These are phyloP conservation scores for Xyrauchen texanus DNA, from an alignment of 2,113 vertebrate genomes.

Conservation along the genomic window DNA sequence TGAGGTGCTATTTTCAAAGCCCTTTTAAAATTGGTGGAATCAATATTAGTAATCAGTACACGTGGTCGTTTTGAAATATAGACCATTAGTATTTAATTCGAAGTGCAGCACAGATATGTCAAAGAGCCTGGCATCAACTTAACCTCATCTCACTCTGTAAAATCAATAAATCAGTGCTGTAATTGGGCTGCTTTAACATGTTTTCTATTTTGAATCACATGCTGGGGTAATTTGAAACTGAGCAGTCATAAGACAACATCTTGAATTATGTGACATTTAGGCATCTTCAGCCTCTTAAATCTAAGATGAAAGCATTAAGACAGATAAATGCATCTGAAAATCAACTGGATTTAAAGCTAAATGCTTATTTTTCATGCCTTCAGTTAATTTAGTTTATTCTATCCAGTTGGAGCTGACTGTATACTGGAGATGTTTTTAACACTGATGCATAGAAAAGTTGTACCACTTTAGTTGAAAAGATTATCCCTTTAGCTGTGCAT, in stretches of 20 bases:
- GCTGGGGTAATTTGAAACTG: slow-evolving; percentile 71
- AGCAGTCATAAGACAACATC: slow-evolving; percentile 76
- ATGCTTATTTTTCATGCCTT: slow-evolving; percentile 43
- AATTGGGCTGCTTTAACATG: slow-evolving; percentile 75
- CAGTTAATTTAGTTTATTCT: slow-evolving; percentile 30
- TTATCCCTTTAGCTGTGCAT: slow-evolving; percentile 26
- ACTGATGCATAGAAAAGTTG: slow-evolving; percentile 10
- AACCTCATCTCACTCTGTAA: slow-evolving; percentile 77
- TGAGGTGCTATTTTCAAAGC: slow-evolving; percentile 8
- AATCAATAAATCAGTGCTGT: slow-evolving; percentile 80
- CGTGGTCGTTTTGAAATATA: slow-evolving; percentile 68
- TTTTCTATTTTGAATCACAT: slow-evolving; percentile 71
- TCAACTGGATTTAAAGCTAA: slow-evolving; percentile 51
- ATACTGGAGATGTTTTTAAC: slow-evolving; percentile 24
- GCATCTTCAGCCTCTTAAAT: slow-evolving; percentile 74
- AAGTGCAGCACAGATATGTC: slow-evolving; percentile 70
- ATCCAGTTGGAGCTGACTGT: slow-evolving; percentile 12
- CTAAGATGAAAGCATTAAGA: slow-evolving; percentile 65
- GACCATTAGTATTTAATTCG: slow-evolving; percentile 72
- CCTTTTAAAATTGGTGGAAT: slow-evolving; percentile 59
- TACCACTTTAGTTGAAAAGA: slow-evolving; percentile 18
- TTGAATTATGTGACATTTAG: slow-evolving; percentile 75
- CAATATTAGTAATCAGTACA: slow-evolving; percentile 72
- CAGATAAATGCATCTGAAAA: slow-evolving; percentile 70
- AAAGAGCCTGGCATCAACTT: slow-evolving; percentile 75